phyloP scores from a whole-genome alignment of 2,888 invertebrate genomes.

The Perdita meconis region DNA sequence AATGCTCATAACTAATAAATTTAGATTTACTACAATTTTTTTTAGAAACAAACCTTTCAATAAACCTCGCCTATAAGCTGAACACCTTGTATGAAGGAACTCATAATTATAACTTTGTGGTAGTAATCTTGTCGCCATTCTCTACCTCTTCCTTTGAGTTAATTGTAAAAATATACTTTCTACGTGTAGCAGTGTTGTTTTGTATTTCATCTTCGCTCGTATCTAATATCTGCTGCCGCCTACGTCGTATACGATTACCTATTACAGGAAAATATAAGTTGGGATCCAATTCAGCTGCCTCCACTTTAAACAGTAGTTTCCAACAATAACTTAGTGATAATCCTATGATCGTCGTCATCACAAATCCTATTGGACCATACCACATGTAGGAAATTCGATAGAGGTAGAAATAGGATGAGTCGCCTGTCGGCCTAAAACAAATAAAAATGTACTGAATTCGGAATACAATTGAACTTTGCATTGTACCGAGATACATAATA shows the following conservation, averaged over 20 bases:
- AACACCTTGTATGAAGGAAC: too few species aligned
- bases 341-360: constrained; percentile 90
- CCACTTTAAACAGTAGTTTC: constrained; percentile 36
- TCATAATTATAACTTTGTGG: constrained; percentile 46
- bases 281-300: constrained; percentile 65
- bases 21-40: too few species aligned
- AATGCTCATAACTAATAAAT: too few species aligned
- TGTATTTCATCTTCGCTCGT: neutral
- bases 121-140: constrained; percentile 4
- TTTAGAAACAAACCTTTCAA: too few species aligned
- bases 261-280: constrained; percentile 78
- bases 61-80: too few species aligned
- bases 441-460: neutral
- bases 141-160: neutral
- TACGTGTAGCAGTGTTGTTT: constrained; percentile 24
- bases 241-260: constrained; percentile 70
- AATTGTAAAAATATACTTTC: constrained; percentile 63
- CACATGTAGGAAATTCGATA: constrained; percentile 89
- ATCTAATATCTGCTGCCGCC: constrained; percentile 11
- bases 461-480: neutral
- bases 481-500: neutral
- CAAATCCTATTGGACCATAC: constrained; percentile 93
- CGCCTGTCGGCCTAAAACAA: constrained; percentile 29
- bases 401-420: constrained; percentile 73
- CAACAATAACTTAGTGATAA: constrained; percentile 85